phyloP scores from a whole-genome alignment of 2,888 invertebrate genomes.

The Tupiocoris notatus region DNA sequence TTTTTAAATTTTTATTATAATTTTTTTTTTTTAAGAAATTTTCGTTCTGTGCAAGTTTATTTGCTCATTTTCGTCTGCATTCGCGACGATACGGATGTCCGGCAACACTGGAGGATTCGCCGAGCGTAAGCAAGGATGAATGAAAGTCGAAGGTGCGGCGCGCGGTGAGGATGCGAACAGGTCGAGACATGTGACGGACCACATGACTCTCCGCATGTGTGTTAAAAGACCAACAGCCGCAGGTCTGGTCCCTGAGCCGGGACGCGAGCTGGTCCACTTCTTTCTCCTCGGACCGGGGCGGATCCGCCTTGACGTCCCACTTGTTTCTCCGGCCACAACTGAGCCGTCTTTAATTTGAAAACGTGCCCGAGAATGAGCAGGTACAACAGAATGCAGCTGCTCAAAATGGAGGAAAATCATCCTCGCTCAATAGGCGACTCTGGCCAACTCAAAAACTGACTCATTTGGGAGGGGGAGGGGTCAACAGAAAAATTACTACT shows the following conservation, averaged over 20 bases:
- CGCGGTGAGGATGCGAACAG: constrained; percentile 3
- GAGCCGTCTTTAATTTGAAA: too few relatives aligned
- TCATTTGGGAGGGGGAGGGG: too few relatives aligned
- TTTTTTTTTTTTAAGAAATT: too few relatives aligned
- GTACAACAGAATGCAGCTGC: too few relatives aligned
- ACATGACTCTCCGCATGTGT: constrained; percentile 10
- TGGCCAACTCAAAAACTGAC: too few relatives aligned
- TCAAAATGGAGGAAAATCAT: too few relatives aligned
- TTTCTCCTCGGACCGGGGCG: not conserved
- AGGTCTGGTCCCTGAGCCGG: constrained; percentile 7
- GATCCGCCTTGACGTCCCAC: constrained; percentile 36
- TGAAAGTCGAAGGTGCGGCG: constrained; percentile 17
- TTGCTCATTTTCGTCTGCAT: too few relatives aligned
- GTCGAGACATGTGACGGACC: constrained; percentile 2
- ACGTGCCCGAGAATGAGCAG: too few relatives aligned
- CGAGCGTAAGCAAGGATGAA: constrained; percentile 6
- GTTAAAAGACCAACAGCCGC: constrained; percentile 24
- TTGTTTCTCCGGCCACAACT: not conserved
- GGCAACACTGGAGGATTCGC: not conserved
- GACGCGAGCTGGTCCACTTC: constrained; percentile 12
- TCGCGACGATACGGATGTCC: not conserved
- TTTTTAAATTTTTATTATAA: too few relatives aligned
- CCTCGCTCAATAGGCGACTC: too few relatives aligned
- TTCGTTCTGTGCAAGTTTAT: too few relatives aligned
- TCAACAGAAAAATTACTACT: too few relatives aligned